Base-by-base conservation (phyloP, 2,888 invertebrate species). In the Mystacides longicornis region DNA sequence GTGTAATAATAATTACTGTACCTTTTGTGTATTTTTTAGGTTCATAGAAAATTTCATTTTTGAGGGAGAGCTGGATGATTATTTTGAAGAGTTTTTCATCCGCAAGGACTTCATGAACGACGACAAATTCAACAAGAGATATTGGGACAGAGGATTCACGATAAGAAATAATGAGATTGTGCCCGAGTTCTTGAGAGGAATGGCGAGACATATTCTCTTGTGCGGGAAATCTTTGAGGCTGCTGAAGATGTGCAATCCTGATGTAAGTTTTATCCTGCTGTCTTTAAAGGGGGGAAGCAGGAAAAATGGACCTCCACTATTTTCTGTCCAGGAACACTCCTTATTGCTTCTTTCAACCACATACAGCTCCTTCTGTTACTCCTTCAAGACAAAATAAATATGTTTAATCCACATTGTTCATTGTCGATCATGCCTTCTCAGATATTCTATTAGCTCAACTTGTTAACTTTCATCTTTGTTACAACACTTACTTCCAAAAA, bases 41-140 rank as follows among this genome's bases (percentile, higher is more conserved):
- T 83, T 89, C 66, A 77, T 95, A 31, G 83, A 89, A 65, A 81
- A 85, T 57, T 95, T 94, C 86, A 82, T 94, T 58, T 87, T 91
- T 65, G 86, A 91, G 67, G 95, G 94, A 0, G 80, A 82, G 51
- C 73, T 93, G 16, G 85, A 89, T 59, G 93, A 93, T 69, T 78
- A 80, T 14, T 85, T 83, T 65, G 84, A 86, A 62, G 94, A 94
- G 72, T 90, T 93, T 64, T 93, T 94, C 71, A 86, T 95, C 52
- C 80, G 82, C 49, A 79, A 83, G 18, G 83, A 85, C 65, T 74
- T 77, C 1, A 82, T 84, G 57, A 85, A 85, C 63, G 74, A 82
- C 18, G 79, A 82, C 59, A 80, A 81, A 23, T 74, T 79, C 20
- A 80, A 80, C 0, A 80, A 85, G 58, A 75, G 80, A 2, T 86